Base-by-base conservation (phyloP, 2,888 invertebrate species). In the Melikaiella ostensackeni region DNA sequence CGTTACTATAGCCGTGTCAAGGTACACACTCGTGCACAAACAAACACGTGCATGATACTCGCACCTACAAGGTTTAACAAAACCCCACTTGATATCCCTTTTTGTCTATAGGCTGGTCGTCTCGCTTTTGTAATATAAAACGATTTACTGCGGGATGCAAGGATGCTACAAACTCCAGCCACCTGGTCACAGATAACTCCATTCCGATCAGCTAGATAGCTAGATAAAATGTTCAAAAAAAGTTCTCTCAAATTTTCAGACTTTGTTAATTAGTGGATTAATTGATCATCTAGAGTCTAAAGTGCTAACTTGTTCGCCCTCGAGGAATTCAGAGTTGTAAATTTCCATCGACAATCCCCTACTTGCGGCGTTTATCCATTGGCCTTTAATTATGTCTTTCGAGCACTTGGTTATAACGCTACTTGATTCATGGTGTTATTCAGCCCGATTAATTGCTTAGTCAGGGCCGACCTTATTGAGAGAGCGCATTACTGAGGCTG, bases 101-200 rank as follows among this genome's bases (percentile, higher is more conserved):
- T 70, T 70, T 70, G 70, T 50, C 70, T 70, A 70, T 50, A 70
- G 70, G 70, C 50, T 33, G 50, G 70, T 70, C 50, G 70, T 50
- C 50, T 70, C 70, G 70, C 70, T 50, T 70, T 70, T 55, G 50
- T 55, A 55, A 70, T 70, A 70, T 70, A 70, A 70, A 70, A 70
- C 70, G 70, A 55, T 70, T 70, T 70, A 70, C 50, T 50, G 70
- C 9, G 50, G 33, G 50, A 50, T 30, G 70, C 70, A 70, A 70
- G 50, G 70, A 55, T 70, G 50, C 33, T 70, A 27, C n/a, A 19
- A 70, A 70, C 70, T 70, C 50, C 30, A 70, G 30, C 30, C 50
- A 70, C 50, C 70, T 70, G 50, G 70, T 70, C 70, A 46, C 70
- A 84, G 82, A 86, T 87, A 88, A 88, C 87, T 88, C 85, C 84